Evolutionary conservation across 2,797 vertebrate species (phyloP).

Genomic region (Rhabdomys pumilio): DNA sequence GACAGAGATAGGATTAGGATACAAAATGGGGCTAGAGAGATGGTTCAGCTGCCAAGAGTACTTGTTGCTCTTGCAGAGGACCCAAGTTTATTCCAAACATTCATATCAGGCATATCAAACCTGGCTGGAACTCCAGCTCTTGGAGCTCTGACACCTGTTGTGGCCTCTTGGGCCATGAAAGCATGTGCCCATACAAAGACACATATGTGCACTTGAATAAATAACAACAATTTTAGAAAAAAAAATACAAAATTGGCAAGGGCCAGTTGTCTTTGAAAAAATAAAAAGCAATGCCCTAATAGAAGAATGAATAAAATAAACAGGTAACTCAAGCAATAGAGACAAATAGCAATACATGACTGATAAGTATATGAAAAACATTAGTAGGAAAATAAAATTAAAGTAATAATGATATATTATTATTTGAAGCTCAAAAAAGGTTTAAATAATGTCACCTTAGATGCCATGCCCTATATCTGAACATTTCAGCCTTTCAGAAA

Average conservation of each 20-base stretch:
- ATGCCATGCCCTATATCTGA: neutral
- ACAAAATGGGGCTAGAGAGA: neutral
- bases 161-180: neutral
- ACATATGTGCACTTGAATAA: neutral
- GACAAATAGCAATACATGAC: neutral
- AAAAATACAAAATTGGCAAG: neutral
- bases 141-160: neutral
- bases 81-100: neutral
- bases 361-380: conserved; percentile 41
- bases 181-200: neutral
- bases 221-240: neutral
- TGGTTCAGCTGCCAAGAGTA: neutral
- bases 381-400: conserved; percentile 24
- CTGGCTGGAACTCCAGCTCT: neutral
- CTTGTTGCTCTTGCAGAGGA: neutral
- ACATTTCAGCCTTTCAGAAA: neutral
- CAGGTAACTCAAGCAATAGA: conserved; percentile 30
- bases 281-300: neutral
- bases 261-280: conserved; percentile 38
- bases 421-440: neutral
- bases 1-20: neutral
- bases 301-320: conserved; percentile 33
- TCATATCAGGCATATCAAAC: neutral
- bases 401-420: conserved; percentile 33
- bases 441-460: neutral